Conservation (phyloP, 2,797 vertebrate species). For the Heterohyrax brucei region DNA sequence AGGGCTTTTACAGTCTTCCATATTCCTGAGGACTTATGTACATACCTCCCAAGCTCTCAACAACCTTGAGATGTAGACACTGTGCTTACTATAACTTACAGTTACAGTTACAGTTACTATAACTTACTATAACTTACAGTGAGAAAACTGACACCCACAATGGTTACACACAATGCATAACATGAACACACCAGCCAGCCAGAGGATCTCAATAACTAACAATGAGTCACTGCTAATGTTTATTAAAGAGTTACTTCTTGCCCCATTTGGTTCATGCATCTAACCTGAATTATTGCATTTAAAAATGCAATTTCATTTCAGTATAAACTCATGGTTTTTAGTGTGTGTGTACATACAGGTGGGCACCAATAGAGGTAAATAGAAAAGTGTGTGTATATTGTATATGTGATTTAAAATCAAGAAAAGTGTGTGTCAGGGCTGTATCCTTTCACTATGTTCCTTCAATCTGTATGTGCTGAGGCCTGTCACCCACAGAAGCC, state of each 20-base stretch:
- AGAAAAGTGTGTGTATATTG: neutral
- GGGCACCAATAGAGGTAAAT: neutral
- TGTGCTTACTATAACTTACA: neutral
- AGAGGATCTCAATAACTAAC: neutral
- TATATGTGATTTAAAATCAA: no score
- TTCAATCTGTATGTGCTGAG: no score
- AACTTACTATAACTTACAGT: neutral
- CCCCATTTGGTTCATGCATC: neutral
- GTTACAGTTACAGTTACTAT: no score
- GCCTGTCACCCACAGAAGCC: no score
- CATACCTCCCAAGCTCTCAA: neutral
- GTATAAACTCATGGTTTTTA: neutral
- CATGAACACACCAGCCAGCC: neutral
- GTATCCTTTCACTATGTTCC: no score
- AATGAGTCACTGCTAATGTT: neutral
- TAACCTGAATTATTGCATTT: neutral
- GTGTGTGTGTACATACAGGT: neutral
- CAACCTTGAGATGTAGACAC: neutral
- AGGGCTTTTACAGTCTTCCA: neutral
- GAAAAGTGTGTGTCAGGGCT: no score
- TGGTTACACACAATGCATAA: neutral
- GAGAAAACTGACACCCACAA: neutral
- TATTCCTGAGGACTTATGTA: neutral
- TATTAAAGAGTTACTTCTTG: conserved; percentile 8
- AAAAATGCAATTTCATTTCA: neutral